phyloP scores from a whole-genome alignment of 2,888 invertebrate genomes.

The Ichneumon xanthorius region DNA sequence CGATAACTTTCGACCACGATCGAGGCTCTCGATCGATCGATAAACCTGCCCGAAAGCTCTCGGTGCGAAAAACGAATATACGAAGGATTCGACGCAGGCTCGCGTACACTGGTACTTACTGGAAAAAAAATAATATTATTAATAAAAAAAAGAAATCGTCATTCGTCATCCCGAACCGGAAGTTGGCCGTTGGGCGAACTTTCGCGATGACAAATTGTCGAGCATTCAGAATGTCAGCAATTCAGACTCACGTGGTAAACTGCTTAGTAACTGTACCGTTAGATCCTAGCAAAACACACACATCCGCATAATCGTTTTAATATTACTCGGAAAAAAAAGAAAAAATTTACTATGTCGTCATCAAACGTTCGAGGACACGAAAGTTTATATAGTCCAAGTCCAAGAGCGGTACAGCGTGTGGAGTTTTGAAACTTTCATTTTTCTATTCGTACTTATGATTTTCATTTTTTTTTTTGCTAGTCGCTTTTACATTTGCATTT shows the following conservation, averaged over 20 bases:
- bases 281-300: constrained; percentile 61
- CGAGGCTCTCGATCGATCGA: not conserved
- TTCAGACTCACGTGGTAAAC: constrained; percentile 68
- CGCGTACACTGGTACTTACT: constrained; percentile 16
- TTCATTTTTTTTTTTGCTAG: constrained; percentile 41
- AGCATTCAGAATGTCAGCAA: constrained; percentile 71
- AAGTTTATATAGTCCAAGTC: constrained; percentile 4
- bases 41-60: constrained; percentile 6
- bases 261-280: constrained; percentile 70
- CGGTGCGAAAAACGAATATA: constrained; percentile 1
- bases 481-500: constrained; percentile 41
- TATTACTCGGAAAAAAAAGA: constrained; percentile 34
- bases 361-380: constrained; percentile 31
- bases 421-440: constrained; percentile 16
- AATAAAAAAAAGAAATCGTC: not conserved
- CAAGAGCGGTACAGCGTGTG: constrained; percentile 17
- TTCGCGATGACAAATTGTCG: constrained; percentile 53
- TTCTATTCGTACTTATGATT: constrained; percentile 45
- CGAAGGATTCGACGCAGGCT: constrained; percentile 37
- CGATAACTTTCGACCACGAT: constrained; percentile 9
- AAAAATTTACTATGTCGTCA: constrained; percentile 12
- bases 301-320: constrained; percentile 43
- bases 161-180: constrained; percentile 23
- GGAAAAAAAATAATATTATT: not conserved
- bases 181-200: constrained; percentile 21